Percentiles rank a stretch among this genome's conserved stretches.
Conservation (phyloP, 2,888 invertebrate species). For the Archips crataeganus region DNA sequence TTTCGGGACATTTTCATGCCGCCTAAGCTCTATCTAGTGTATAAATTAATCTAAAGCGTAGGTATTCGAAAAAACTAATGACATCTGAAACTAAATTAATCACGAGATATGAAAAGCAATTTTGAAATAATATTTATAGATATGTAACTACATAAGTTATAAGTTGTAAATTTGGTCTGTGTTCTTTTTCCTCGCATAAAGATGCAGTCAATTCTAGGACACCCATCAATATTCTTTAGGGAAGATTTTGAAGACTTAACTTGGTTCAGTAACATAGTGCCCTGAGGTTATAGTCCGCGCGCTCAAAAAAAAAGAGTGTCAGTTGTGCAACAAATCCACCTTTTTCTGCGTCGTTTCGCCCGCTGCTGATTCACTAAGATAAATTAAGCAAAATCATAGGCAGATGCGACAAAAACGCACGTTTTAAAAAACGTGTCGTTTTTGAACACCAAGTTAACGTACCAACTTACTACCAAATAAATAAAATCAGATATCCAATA, state of each 20-base stretch:
- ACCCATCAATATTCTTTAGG: not conserved
- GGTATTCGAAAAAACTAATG: too few species aligned
- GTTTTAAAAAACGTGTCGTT: constrained; percentile 43
- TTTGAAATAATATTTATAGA: too few species aligned
- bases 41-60: too few species aligned
- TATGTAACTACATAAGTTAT: too few species aligned
- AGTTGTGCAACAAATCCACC: constrained; percentile 46
- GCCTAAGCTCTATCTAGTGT: too few species aligned
- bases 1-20: too few species aligned
- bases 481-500: not conserved
- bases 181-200: not conserved
- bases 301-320: constrained; percentile 46
- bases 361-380: constrained; percentile 49
- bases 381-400: constrained; percentile 27
- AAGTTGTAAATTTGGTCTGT: not conserved
- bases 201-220: not conserved
- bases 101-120: too few species aligned
- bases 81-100: too few species aligned
- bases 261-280: constrained; percentile 23
- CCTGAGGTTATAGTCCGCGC: constrained; percentile 51
- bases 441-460: not conserved
- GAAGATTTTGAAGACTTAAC: not conserved
- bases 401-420: constrained; percentile 43
- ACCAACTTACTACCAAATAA: not conserved
- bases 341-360: constrained; percentile 48